Evolutionary conservation across 2,797 vertebrate genomes (phyloP).

Genomic region (Limnodromus scolopaceus): DNA sequence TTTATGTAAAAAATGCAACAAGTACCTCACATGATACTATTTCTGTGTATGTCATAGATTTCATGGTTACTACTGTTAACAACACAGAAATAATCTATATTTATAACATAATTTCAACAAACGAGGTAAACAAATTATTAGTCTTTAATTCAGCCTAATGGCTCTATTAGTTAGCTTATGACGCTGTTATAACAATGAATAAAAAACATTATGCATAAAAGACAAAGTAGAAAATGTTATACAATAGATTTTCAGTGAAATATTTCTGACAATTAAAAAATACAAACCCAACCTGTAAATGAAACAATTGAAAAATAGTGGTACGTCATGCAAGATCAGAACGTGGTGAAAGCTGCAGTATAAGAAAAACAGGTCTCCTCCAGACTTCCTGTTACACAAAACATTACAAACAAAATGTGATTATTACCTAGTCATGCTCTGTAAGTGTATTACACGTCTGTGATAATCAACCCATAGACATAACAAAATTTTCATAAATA

Average conservation of each 20-base stretch:
- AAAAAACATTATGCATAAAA: background rate
- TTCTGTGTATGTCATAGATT: background rate
- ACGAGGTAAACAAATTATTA: background rate
- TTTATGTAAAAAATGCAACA: background rate
- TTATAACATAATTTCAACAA: background rate
- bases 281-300: background rate
- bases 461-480: background rate
- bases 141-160: background rate
- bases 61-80: background rate
- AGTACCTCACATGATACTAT: background rate
- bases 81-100: rapidly evolving
- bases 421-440: background rate
- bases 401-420: background rate
- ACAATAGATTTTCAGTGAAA: background rate
- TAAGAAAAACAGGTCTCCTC: background rate
- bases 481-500: background rate
- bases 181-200: background rate
- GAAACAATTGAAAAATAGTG: background rate
- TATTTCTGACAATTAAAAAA: background rate
- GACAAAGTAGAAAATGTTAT: background rate
- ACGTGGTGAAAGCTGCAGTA: background rate
- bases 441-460: background rate
- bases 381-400: background rate
- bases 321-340: background rate
- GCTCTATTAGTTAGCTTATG: background rate